Evolutionary conservation across 1,140 invertebrate species (phyloP), one percentile per base, ranked within the genome.

Genomic region (Drosophila truncata): DNA sequence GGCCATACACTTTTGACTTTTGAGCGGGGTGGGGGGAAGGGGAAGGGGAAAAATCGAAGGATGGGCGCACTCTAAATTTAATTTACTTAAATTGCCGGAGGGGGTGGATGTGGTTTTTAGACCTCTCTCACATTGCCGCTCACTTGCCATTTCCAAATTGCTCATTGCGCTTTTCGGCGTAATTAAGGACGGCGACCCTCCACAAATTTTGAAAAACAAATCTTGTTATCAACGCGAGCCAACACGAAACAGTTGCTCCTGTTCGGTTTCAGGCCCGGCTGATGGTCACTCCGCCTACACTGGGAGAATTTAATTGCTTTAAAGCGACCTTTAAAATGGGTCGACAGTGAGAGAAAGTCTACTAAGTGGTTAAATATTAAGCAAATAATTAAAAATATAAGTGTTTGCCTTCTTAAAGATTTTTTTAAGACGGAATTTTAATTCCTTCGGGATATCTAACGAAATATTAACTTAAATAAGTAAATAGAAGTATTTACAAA

Each of bases 171-270:
- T 87, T 85, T 90, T 91, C 86, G 84, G 54, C 65, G 78, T 80
- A 85, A 82, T 91, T 85, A 90, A 91, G 78, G 63, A 35, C 54
- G 60, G 41, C 54, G 60, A 69, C 78, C 81, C 71, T 64, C 63
- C 67, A 85, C 78, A 91, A 91, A 82, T 85, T 87, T 80, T 82
- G 49, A 86, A 90, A 90, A 91, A 91, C 86, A 90, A 90, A 90
- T 90, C 85, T 90, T 90, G 85, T 90, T 90, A 90, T 90, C 85
- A 91, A 76, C 78, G 78, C 74, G 29, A 60, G 60, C 66, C 81
- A 90, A 90, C 85, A 85, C 86, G 77, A 87, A 87, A 87, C 80
- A 80, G 82, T 80, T 77, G 71, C 55, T 46, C 46, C 50, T 77
- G 54, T 61, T 66, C 33, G 41, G 39, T 52, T 39, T 61, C 63